Conservation (phyloP, 2,797 vertebrate genomes). For the Onychomys leucogaster region DNA sequence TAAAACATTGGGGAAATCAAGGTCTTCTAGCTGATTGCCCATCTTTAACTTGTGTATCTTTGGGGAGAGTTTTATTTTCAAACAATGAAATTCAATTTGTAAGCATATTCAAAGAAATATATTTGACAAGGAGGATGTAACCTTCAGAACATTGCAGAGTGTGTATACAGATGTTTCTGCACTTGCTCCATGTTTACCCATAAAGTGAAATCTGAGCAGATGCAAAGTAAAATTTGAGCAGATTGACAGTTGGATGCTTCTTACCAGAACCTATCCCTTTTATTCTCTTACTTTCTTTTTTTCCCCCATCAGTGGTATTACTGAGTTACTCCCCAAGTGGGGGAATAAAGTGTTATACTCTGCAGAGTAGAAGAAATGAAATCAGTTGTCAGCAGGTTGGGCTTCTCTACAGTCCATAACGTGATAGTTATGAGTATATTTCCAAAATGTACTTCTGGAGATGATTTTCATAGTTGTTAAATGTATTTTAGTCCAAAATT, state of each 20-base stretch:
- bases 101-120: not conserved
- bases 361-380: slow-evolving; percentile 3
- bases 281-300: not conserved
- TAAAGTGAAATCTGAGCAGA: not conserved
- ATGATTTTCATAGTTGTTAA: not conserved
- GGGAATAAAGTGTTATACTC: not conserved
- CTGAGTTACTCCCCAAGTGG: not conserved
- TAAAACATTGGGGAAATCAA: not conserved
- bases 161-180: not conserved
- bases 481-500: not conserved
- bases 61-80: slow-evolving; percentile 10
- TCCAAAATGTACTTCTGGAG: not conserved
- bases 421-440: not conserved
- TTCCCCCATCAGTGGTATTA: not conserved
- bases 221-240: too few species aligned
- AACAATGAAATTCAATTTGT: slow-evolving; percentile 11
- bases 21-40: not conserved
- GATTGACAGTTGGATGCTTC: not conserved
- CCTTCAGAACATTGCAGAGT: not conserved
- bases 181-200: not conserved
- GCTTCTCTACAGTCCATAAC: not conserved
- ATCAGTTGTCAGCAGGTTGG: not conserved
- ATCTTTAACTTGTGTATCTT: not conserved
- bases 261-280: not conserved
- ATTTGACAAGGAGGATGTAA: not conserved